These are phyloP conservation scores for Ceramica pisi DNA, from an alignment of 2,888 invertebrate genomes.

Conservation along the genomic window DNA sequence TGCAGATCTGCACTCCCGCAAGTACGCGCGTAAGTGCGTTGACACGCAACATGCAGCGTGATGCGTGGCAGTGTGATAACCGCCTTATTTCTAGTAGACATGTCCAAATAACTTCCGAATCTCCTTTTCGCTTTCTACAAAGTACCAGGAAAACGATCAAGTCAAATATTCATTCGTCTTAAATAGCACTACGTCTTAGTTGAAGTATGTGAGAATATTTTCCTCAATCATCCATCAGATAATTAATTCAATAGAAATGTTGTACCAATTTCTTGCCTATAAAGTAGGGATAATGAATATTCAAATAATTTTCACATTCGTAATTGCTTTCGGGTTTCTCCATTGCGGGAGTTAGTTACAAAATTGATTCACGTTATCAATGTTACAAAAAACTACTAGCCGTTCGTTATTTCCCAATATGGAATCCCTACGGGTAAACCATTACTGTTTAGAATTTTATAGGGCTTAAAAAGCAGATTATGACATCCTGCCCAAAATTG, in stretches of 20 bases:
- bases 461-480: background rate
- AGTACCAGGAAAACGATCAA: background rate
- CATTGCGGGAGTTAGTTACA: background rate
- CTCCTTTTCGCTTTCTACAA: background rate
- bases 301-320: background rate
- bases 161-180: background rate
- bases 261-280: background rate
- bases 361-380: background rate
- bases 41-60: too few species aligned
- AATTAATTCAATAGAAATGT: background rate
- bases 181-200: too few species aligned
- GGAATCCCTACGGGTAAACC: background rate
- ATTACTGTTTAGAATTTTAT: background rate
- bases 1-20: too few species aligned
- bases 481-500: background rate
- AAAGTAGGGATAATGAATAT: background rate
- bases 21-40: too few species aligned
- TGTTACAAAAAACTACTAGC: background rate
- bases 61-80: too few species aligned
- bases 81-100: too few species aligned
- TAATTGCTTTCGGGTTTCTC: conserved; percentile 13
- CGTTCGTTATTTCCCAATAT: background rate
- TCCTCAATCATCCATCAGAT: conserved; percentile 9
- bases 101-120: background rate
- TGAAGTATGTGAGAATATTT: conserved; percentile 13